Evolutionary conservation across 1,140 invertebrate genomes (phyloP), one percentile per base, ranked within the genome.

Genomic region (Bombus confusus): DNA sequence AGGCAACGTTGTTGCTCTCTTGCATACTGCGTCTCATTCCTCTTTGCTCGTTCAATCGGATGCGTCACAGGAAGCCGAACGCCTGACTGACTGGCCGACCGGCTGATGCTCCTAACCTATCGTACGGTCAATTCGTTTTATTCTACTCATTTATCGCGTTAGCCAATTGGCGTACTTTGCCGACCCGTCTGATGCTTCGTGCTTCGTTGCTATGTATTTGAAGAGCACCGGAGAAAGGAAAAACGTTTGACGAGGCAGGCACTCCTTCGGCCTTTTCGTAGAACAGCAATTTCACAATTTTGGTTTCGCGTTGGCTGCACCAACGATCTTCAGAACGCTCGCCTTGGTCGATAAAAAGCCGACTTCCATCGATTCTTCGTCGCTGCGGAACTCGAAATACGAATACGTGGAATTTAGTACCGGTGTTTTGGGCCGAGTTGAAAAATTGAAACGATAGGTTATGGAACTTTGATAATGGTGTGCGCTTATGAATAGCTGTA

Each of bases 61-160:
- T 83, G 81, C 91, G 90, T 90, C 90, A 91, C 91, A 91, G 90
- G 91, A 91, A 90, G 90, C 90, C 87, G 85, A 91, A 91, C 84
- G 90, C 71, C 68, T 80, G 81, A 85, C 59, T 66, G 82, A 83
- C 82, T 69, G 62, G 47, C 72, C 75, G 77, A 82, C 75, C 87
- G 88, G 73, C 85, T 89, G 88, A 89, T 85, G 88, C 71, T 87
- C 78, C 86, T 89, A 90, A 90, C 82, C 86, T 90, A 88, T 85
- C 91, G 89, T 87, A 89, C 86, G 68, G 62, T 86, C 86, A 86
- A 89, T 87, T 85, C 88, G 85, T 91, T 91, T 88, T 89, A 91
- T 86, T 85, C 84, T 71, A 84, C 71, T 83, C 90, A n/a, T 91
- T 92, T 91, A 90, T 90, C 91, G 87, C 88, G 86, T 91, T 91